phyloP scores from a whole-genome alignment of 2,797 vertebrate species.

The Fratercula arctica region DNA sequence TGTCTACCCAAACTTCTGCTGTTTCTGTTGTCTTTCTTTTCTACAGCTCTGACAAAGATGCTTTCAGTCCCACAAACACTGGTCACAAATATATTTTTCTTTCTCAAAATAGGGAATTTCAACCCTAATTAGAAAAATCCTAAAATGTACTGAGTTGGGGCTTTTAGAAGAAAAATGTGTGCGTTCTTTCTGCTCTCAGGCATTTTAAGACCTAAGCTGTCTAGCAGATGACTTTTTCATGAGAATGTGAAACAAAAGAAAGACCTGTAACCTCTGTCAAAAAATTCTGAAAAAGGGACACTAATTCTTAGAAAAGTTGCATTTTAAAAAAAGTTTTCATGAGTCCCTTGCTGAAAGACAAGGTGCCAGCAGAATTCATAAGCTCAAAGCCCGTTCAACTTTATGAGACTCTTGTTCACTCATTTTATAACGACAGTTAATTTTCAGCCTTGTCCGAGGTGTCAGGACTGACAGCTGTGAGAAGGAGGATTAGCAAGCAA shows the following conservation, averaged over 20 bases:
- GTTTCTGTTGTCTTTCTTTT: neutral
- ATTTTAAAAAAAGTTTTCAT: neutral
- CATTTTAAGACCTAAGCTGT: slow-evolving; percentile 34
- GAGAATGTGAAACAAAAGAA: neutral
- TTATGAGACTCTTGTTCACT: neutral
- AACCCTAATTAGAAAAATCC: neutral
- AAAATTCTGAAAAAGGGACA: neutral
- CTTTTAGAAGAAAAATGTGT: neutral
- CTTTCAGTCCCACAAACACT: neutral
- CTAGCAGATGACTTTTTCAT: slow-evolving; percentile 48
- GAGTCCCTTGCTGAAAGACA: neutral
- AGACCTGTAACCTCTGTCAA: neutral
- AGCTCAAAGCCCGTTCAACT: neutral
- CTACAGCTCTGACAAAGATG: neutral
- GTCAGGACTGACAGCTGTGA: slow-evolving; percentile 53
- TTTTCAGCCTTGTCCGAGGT: slow-evolving; percentile 48
- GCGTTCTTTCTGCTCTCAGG: neutral
- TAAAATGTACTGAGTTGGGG: neutral
- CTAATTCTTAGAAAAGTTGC: neutral
- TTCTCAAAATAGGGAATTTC: neutral
- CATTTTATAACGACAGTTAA: neutral
- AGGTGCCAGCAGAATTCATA: neutral
- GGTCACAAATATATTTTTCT: neutral
- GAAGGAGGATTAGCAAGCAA: slow-evolving; percentile 33
- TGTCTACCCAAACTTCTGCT: neutral